A percentile compares a stretch with the other conserved stretches of the same genome.
These are phyloP conservation scores for human (Homo sapiens) DNA, from an alignment of 2,113 vertebrate species.

Conservation along the genomic window DNA sequence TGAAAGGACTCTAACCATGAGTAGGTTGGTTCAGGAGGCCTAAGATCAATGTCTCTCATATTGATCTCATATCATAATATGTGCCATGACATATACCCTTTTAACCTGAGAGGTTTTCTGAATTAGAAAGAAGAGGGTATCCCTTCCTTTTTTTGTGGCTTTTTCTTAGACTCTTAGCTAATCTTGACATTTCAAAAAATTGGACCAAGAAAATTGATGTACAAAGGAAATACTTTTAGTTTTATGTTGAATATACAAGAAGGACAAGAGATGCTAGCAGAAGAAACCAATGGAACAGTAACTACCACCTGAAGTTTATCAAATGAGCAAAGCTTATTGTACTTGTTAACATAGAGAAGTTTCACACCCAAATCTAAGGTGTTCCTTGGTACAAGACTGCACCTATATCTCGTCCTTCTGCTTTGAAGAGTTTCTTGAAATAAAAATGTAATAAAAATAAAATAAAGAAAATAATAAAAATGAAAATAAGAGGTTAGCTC, in stretches of 20 bases:
- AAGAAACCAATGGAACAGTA: not conserved
- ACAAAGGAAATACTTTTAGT: slow-evolving; percentile 29
- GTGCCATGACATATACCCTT: not conserved
- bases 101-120: not conserved
- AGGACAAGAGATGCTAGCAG: not conserved
- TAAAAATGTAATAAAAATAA: not conserved
- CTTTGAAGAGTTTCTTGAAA: slow-evolving; percentile 67
- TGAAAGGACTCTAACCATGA: not conserved
- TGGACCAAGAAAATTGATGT: not conserved
- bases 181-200: not conserved
- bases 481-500: slow-evolving; percentile 54
- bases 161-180: not conserved
- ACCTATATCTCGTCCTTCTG: slow-evolving; percentile 57
- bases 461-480: slow-evolving; percentile 61
- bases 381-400: not conserved
- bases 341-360: not conserved
- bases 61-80: not conserved
- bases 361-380: not conserved
- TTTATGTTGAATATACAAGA: not conserved
- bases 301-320: not conserved
- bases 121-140: not conserved
- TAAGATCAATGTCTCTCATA: not conserved
- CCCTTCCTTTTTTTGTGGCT: not conserved
- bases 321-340: not conserved
- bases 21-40: not conserved